Evolutionary conservation across 2,888 invertebrate genomes (phyloP).

Genomic region (Sminthurides aquaticus): DNA sequence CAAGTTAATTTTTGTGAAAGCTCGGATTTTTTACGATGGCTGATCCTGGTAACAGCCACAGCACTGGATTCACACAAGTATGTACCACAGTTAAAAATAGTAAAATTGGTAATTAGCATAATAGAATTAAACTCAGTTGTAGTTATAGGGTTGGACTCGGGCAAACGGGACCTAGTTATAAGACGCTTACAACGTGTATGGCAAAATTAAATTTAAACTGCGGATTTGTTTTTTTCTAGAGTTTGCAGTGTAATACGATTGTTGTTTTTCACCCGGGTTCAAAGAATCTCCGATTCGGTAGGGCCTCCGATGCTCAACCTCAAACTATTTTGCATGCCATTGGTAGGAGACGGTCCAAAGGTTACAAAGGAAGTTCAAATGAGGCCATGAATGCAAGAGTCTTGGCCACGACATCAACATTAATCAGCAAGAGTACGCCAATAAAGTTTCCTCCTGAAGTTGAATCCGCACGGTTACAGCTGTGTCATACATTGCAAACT

Average conservation of each 20-base stretch:
- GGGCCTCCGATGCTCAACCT: constrained; percentile 83
- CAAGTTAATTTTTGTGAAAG: no score
- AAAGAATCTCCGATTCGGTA: constrained; percentile 75
- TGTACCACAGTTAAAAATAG: no score
- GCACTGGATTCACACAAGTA: no score
- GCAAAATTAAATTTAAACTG: no score
- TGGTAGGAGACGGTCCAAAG: constrained; percentile 54
- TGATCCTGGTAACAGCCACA: no score
- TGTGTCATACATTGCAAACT: constrained; percentile 77
- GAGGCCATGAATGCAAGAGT: background rate
- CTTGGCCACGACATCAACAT: background rate
- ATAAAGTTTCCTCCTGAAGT: constrained; percentile 55
- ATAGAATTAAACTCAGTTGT: no score
- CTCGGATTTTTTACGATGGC: no score
- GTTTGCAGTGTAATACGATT: constrained; percentile 51
- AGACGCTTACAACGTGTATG: no score
- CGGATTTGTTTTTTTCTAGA: no score
- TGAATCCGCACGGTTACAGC: constrained; percentile 73
- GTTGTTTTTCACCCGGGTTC: constrained; percentile 95
- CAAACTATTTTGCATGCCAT: constrained; percentile 77
- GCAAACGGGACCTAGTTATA: no score
- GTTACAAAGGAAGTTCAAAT: background rate
- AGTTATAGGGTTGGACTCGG: no score
- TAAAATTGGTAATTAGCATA: no score
- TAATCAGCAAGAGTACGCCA: background rate